These are phyloP conservation scores for Coreius guichenoti DNA, from an alignment of 2,797 vertebrate genomes.

Conservation along the genomic window DNA sequence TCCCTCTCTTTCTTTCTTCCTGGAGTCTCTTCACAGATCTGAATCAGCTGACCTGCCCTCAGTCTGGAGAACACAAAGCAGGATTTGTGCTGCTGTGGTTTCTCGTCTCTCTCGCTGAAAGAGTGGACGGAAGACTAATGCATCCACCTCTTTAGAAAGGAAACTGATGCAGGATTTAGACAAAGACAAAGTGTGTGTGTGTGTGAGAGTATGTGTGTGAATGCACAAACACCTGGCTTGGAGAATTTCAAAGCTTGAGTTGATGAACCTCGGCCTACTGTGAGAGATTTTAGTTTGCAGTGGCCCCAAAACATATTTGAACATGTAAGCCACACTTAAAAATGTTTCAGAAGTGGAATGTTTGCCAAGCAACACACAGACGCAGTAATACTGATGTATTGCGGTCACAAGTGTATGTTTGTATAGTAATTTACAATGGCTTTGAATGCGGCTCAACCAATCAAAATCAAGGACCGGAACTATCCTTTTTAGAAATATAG, in stretches of 20 bases:
- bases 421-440: background rate
- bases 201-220: background rate
- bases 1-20: background rate
- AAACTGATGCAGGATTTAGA: slow-evolving; percentile 40
- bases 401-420: background rate
- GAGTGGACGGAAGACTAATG: slow-evolving; percentile 45
- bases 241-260: slow-evolving; percentile 10
- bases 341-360: background rate
- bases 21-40: slow-evolving; percentile 30
- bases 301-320: background rate
- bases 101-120: slow-evolving; percentile 20
- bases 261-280: background rate
- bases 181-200: slow-evolving; percentile 17
- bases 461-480: background rate
- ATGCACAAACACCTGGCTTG: background rate
- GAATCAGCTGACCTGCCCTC: slow-evolving; percentile 54
- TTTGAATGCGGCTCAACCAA: background rate
- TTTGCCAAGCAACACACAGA: background rate
- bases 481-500: too few species aligned
- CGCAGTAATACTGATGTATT: background rate
- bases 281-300: background rate
- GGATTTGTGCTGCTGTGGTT: slow-evolving; percentile 46
- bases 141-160: slow-evolving; percentile 25
- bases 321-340: background rate
- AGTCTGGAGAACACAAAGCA: slow-evolving; percentile 45